Base-by-base conservation (phyloP, 2,113 vertebrate genomes). In the Chitala chitala region DNA sequence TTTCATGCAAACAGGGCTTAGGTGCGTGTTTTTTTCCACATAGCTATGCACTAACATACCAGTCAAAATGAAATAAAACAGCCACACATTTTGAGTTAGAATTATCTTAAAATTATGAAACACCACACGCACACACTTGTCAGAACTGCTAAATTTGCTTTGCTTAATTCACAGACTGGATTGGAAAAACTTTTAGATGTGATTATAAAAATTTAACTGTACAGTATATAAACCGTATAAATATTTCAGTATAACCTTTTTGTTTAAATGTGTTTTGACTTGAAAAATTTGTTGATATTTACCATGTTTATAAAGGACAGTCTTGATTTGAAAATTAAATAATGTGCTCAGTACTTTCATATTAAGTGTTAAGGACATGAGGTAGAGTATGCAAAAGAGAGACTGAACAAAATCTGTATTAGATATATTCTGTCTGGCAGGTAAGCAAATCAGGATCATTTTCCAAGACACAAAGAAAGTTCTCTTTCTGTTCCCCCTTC, bases 1-100 rank as follows among this genome's bases (percentile, higher is more conserved):
- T 66, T 66, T 82, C 71, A 73, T 58, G 80, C 78, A 76, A 75
- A 75, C 77, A 72, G 65, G 68, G 22, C 36, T 26, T 58, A 72
- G 59, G 40, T 29, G 54, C 38, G 26, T 24, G 20, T 69, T 48
- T 31, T 33, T 51, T 42, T 33, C 68, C 44, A 12, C 42, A 5
- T 13, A 58, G 24, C 70, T 40, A 29, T 9, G 31, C 70, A 72
- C 55, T 56, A 20, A 58, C 20, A 72, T 72, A 22, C 31, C 9
- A 59, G 59, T 55, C 17, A 40, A 44, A 40, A 59, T 15, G 12
- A 20, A 58, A 42, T 29, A 7, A n/a, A 8, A 56, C 15, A 72
- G 22, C 33, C 26, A 72, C 40, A 72, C 4, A 42, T 29, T 58
- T 22, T 44, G n/a, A 24, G 46, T 68, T 42, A 68, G 12, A 63